Evolutionary conservation across 2,797 vertebrate genomes (phyloP).

Genomic region (Moxostoma hubbsi): DNA sequence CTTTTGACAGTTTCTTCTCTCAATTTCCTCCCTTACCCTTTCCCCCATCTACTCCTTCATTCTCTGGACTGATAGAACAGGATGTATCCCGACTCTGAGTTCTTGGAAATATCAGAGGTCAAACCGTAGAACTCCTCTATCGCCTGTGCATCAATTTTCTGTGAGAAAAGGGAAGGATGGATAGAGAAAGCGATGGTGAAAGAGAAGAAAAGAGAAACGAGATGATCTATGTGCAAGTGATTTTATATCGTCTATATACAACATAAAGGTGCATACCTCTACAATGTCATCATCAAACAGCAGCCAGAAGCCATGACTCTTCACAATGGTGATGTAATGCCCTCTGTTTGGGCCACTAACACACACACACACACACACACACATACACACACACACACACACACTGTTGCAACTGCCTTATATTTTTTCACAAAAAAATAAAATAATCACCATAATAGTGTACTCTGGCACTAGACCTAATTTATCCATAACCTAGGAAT

Average conservation of each 20-base stretch:
- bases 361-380: conserved; percentile 25
- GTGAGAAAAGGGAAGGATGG: conserved; percentile 23
- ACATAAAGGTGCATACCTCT: conserved; percentile 78
- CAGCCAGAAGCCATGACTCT: conserved; percentile 98
- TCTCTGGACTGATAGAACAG: conserved; percentile 99
- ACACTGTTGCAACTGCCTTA: neutral
- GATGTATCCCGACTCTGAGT: conserved; percentile 99
- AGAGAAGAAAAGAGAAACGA: conserved; percentile 16
- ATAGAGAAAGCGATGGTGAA: neutral
- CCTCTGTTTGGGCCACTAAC: conserved; percentile 91
- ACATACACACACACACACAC: neutral
- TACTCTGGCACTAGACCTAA: too few relatives aligned
- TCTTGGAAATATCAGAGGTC: conserved; percentile 99
- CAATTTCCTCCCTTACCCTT: conserved; percentile 3
- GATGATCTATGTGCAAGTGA: neutral
- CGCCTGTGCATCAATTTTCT: conserved; percentile 99
- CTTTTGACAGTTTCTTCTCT: neutral
- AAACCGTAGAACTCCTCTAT: conserved; percentile 99
- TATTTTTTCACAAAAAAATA: too few relatives aligned
- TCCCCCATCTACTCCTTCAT: conserved; percentile 71
- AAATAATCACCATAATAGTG: too few relatives aligned
- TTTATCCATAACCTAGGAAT: neutral
- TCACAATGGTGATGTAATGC: conserved; percentile 98
- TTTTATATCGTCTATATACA: conserved; percentile 1
- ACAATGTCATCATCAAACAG: conserved; percentile 98